Base-by-base conservation (phyloP, 2,113 vertebrate genomes). In the Meriones unguiculatus region DNA sequence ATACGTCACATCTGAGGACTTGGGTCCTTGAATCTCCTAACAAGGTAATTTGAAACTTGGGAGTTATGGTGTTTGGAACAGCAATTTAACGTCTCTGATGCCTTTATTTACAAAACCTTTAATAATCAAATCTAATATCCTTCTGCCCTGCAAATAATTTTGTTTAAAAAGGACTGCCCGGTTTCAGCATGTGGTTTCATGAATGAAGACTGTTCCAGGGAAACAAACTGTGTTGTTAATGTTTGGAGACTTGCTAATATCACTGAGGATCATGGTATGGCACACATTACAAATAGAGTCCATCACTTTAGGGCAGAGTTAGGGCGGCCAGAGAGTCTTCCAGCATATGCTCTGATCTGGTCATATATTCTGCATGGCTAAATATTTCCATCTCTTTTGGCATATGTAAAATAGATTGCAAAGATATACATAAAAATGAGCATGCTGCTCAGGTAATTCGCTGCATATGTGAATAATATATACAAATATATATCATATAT, bases 21-120 rank as follows among this genome's bases (percentile, higher is more conserved):
- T 52, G 6, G 30, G 50, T 81, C 64, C 59, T 62, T 6, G 30
- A 46, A 22, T 9, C 28, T 54, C 67, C 75, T 78, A 18, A 52
- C 54, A 41, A 30, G 25, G 38, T 38, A 28, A 30, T 59, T 30
- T 35, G 65, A 88, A 77, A 80, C 52, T 24, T 28, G 52, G 28
- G 5, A 0, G 0, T 20, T 13, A 73, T 30, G n/a, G 38, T 28
- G 52, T 92, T 54, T 35, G 30, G 65, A 69, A 30, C 25, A 65
- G 15, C 46, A 65, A 18, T 64, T 32, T n/a, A 99, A 99, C 99
- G 99, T 99, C 98, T 99, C 98, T 98, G 98, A 99, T 99, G 99
- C 99, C 99, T 99, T 99, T 99, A 99, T 99, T 99, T 99, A 99
- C 99, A 99, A 99, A 99, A 99, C 98, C 99, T 99, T 99, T 99